These are phyloP conservation scores for Argopecten irradians DNA, from an alignment of 1,140 invertebrate species.

Conservation along the genomic window DNA sequence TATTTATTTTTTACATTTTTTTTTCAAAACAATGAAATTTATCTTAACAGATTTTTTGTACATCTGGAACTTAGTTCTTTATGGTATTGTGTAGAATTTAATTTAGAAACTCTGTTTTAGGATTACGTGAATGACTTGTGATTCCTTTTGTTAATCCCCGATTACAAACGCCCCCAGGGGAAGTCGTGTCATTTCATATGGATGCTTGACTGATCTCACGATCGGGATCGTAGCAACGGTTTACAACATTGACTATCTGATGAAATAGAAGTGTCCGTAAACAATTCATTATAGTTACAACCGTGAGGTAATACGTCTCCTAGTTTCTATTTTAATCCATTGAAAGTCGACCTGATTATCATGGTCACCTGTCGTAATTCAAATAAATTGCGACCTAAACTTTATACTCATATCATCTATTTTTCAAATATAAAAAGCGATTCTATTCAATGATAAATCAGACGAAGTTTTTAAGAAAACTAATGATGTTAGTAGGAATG, in stretches of 20 bases:
- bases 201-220: conserved; percentile 9
- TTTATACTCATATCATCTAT: too few relatives aligned
- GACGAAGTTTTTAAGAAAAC: too few relatives aligned
- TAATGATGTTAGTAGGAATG: too few relatives aligned
- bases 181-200: not conserved
- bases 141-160: too few relatives aligned
- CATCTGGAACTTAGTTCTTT: too few relatives aligned
- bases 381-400: not conserved
- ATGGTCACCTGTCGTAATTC: not conserved
- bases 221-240: not conserved
- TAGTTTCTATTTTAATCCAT: conserved; percentile 16
- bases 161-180: not conserved
- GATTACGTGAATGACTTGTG: not conserved
- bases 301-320: conserved; percentile 13
- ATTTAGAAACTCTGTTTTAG: too few relatives aligned
- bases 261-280: not conserved
- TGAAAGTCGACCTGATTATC: not conserved
- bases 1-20: too few relatives aligned
- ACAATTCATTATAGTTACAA: not conserved
- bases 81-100: too few relatives aligned
- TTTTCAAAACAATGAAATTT: too few relatives aligned
- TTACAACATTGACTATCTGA: not conserved
- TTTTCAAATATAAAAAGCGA: too few relatives aligned
- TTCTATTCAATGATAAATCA: too few relatives aligned
- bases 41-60: too few relatives aligned